phyloP scores from a whole-genome alignment of 2,888 invertebrate genomes.

The Melanotus villosus region DNA sequence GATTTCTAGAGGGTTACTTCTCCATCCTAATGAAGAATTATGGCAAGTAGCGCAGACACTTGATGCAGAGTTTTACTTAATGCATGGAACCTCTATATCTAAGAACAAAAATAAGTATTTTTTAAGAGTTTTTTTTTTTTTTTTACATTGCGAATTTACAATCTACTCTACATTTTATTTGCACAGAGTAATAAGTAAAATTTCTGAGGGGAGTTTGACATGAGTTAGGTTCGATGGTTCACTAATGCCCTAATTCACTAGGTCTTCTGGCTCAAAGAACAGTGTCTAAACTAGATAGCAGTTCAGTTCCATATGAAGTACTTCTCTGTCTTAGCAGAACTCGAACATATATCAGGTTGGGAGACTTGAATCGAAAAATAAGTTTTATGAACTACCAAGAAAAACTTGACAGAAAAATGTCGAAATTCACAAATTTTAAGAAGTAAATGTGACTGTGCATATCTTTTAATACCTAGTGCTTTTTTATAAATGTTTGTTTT shows the following conservation, averaged over 20 bases:
- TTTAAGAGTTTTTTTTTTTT: too few relatives aligned
- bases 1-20: constrained; percentile 42
- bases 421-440: too few relatives aligned
- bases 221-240: too few relatives aligned
- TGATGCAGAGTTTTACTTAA: too few relatives aligned
- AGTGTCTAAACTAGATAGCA: background rate
- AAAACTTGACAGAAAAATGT: constrained; percentile 22
- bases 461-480: too few relatives aligned
- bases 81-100: constrained; percentile 37
- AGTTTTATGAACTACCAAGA: constrained; percentile 12
- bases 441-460: too few relatives aligned
- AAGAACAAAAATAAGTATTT: constrained; percentile 39
- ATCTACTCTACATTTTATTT: too few relatives aligned
- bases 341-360: constrained; percentile 18
- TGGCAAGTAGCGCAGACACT: constrained; percentile 28
- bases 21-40: constrained; percentile 39
- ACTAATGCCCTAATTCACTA: too few relatives aligned
- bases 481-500: too few relatives aligned
- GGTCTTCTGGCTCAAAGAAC: constrained; percentile 40
- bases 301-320: constrained; percentile 6
- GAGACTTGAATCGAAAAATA: constrained; percentile 22
- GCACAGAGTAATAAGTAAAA: too few relatives aligned
- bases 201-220: too few relatives aligned
- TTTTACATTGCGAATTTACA: too few relatives aligned
- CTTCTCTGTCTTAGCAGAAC: constrained; percentile 14